Evolutionary conservation across 2,888 invertebrate species (phyloP), one percentile per base, ranked within the genome.

Genomic region (Brachynemurus nebulosus): DNA sequence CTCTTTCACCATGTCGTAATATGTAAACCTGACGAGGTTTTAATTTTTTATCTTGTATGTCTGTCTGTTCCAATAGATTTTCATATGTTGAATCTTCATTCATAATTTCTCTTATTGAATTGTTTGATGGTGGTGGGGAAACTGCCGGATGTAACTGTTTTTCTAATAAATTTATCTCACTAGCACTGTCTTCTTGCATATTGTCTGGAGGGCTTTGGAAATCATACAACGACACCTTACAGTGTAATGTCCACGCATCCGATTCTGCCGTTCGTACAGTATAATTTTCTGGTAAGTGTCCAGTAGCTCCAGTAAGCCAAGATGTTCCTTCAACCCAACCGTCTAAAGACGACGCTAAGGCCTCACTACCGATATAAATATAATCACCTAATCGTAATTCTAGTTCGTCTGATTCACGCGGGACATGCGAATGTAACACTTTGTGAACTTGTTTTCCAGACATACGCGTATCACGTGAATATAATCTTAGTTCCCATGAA

Each of bases 1-100:
- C 82, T 16, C 96, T 71, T 66, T 96, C 96, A 1, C 92, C 95
- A 66, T 96, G 96, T 1, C 96, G 74, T 71, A 90, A 78, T 27
- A 89, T 74, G 55, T 75, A 75, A 46, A 83, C 61, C 56, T 70
- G 68, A 18, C 58, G 49, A n/a, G 46, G 48, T 21, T 11, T 16
- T 19, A 21, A 42, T 37, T 41, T 44, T 30, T n/a, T 14, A 36
- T 36, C 18, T 18, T 16, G 17, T 9, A n/a, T 6, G 18, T 18
- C 16, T 16, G 17, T 36, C 11, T 18, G n/a, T 5, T 36, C 14
- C 18, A 17, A n/a, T 36, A 36, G 11, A 25, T 17, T 21, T 18
- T 20, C 34, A 20, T 42, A 18, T 11, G 16, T 19, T 19, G 9
- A 19, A 20, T 33, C 16, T 12, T 21, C 34, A 12, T 35, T n/a